Evolutionary conservation across 2,888 invertebrate species (phyloP), one percentile per base, ranked within the genome.

Genomic region (Bhutanitis thaidina): DNA sequence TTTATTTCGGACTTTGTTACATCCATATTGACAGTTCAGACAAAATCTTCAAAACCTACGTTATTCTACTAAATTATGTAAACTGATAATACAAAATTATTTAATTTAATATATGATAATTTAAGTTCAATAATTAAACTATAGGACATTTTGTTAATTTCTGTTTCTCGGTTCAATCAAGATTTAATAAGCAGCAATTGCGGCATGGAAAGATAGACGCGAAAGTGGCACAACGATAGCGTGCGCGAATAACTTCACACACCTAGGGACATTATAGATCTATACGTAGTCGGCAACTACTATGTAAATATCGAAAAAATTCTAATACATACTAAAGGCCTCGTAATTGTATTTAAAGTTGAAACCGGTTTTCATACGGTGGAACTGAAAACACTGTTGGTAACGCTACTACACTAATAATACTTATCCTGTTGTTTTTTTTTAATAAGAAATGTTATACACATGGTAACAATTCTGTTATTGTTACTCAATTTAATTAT

Each of bases 191-290:
- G 39, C n/a, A 30, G 39, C 49, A 34, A 51, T 34, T 50, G 29
- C 32, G 47, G 40, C 36, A 10, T 20, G 36, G 32, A n/a, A n/a
- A n/a, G n/a, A 32, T 41, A 36, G 51, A 30, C 39, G 25, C 36
- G 45, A 51, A 51, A 51, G 51, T 51, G 40, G 51, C 46, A 46
- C 51, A 51, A 41, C 45, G 51, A 41, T 46, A 45, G 51, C 46
- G 40, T 45, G 35, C 46, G 45, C 41, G 45, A 51, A 51, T 46
- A 46, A 51, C 51, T 51, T 41, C 45, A 13, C 45, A 41, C 51
- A 41, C 46, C 13, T 34, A 34, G 20, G 20, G 20, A 20, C 20
- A 3, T 3, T 34, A 7, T 34, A 12, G n/a, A 34, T 37, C 20
- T 36, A 36, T 36, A 50, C 29, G 30, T 45, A 40, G 40, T 40